Evolutionary conservation across 1,140 invertebrate genomes (phyloP).

Genomic region (Bombus waltoni): DNA sequence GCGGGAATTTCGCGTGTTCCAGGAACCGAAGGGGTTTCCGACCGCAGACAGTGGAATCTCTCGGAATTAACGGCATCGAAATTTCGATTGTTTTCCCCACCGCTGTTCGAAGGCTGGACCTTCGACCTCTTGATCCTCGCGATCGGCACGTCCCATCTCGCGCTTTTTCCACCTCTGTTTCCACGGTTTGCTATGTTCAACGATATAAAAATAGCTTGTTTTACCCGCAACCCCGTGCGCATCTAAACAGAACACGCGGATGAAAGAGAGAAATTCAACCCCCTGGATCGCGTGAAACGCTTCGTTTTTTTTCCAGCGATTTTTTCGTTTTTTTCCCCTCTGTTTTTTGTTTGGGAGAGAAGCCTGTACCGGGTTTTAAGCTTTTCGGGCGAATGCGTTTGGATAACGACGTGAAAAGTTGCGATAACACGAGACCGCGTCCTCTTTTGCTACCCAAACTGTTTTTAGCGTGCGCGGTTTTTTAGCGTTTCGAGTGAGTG

Average conservation of each 20-base stretch:
- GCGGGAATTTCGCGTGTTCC: neutral
- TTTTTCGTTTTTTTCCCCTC: neutral
- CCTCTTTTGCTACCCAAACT: neutral
- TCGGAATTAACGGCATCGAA: slow-evolving; percentile 41
- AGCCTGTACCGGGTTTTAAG: neutral
- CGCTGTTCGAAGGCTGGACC: neutral
- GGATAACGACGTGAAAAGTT: neutral
- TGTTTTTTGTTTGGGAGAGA: neutral
- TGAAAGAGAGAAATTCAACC: neutral
- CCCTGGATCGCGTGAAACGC: slow-evolving; percentile 15
- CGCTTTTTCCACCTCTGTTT: neutral
- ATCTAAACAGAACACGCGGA: slow-evolving; percentile 3
- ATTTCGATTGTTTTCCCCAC: slow-evolving; percentile 19
- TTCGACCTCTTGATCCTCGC: slow-evolving; percentile 10
- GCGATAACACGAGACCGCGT: neutral
- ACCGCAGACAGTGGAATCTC: slow-evolving; percentile 19
- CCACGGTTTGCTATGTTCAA: neutral
- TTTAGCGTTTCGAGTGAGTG: no score
- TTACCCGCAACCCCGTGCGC: neutral
- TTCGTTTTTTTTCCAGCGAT: neutral
- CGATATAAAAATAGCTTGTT: slow-evolving; percentile 28
- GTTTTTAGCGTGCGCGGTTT: no score
- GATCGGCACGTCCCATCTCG: neutral
- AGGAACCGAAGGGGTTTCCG: slow-evolving; percentile 6
- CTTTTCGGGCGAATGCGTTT: neutral